Percentiles rank a stretch among this genome's conserved stretches.
These are phyloP conservation scores for Limonius californicus DNA, from an alignment of 1,140 invertebrate species.

Conservation along the genomic window DNA sequence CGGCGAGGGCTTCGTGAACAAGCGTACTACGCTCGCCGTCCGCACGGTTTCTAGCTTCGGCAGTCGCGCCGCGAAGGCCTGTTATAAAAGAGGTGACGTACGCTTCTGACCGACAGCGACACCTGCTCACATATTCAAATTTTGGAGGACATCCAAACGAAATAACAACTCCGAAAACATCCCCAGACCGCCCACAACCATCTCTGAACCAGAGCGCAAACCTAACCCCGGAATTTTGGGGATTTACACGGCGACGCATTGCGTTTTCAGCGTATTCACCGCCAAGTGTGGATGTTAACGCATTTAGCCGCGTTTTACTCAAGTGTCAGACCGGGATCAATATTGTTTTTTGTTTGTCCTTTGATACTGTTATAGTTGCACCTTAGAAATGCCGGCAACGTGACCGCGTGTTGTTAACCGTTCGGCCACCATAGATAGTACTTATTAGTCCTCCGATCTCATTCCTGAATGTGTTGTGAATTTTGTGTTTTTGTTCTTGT, in stretches of 20 bases:
- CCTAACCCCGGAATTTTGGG: background rate
- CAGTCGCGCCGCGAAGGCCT: slow-evolving; percentile 10
- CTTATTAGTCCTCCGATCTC: background rate
- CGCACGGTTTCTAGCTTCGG: background rate
- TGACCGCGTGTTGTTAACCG: slow-evolving; percentile 15
- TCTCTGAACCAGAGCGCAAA: no score
- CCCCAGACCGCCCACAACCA: background rate
- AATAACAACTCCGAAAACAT: slow-evolving; percentile 5
- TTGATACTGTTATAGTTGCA: slow-evolving; percentile 4
- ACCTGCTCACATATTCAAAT: slow-evolving; percentile 7
- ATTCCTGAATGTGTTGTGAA: slow-evolving; percentile 19
- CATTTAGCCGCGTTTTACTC: slow-evolving; percentile 11
- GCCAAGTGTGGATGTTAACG: slow-evolving; percentile 13
- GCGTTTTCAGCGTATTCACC: slow-evolving; percentile 15
- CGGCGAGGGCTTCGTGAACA: slow-evolving; percentile 8
- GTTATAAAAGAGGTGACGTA: background rate
- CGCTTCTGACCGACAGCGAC: background rate
- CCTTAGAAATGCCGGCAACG: slow-evolving; percentile 20
- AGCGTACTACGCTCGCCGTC: background rate
- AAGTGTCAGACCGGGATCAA: slow-evolving; percentile 11
- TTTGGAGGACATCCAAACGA: slow-evolving; percentile 9
- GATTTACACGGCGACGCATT: slow-evolving; percentile 11
- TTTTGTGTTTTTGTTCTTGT: slow-evolving; percentile 24
- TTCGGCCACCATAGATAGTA: background rate
- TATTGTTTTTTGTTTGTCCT: slow-evolving; percentile 11